phyloP scores from a whole-genome alignment of 2,113 vertebrate species.

The Dunckerocampus dactyliophorus region DNA sequence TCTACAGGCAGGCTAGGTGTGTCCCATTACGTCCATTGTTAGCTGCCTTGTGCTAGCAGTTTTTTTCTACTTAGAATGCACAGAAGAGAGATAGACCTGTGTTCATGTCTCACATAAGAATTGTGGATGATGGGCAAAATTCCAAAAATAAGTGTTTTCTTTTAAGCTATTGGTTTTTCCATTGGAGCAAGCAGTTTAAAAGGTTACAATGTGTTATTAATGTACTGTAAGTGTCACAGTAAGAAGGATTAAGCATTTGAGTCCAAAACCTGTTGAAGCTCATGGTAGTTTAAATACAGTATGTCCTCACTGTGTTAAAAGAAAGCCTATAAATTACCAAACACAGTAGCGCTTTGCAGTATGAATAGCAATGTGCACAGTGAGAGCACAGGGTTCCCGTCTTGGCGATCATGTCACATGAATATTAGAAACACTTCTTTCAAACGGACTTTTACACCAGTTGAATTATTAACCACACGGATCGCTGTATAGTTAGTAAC shows the following conservation, averaged over 20 bases:
- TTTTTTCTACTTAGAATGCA: too few relatives aligned
- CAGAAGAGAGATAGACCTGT: too few relatives aligned
- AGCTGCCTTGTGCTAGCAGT: too few relatives aligned
- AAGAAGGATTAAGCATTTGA: neutral
- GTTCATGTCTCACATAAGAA: too few relatives aligned
- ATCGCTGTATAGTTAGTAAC: slow-evolving; percentile 48
- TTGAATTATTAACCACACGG: slow-evolving; percentile 60
- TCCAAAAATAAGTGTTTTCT: too few relatives aligned
- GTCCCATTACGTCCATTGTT: too few relatives aligned
- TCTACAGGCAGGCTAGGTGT: too few relatives aligned
- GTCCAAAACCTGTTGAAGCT: slow-evolving; percentile 30
- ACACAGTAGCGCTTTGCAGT: slow-evolving; percentile 29
- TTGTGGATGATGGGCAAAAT: too few relatives aligned
- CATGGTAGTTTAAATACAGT: slow-evolving; percentile 20
- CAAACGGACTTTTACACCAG: slow-evolving; percentile 51
- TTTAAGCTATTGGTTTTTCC: neutral
- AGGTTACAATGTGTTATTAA: neutral
- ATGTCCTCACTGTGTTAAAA: slow-evolving; percentile 36
- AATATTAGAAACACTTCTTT: slow-evolving; percentile 64
- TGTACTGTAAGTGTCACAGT: slow-evolving; percentile 1
- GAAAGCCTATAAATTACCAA: slow-evolving; percentile 59
- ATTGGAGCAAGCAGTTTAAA: neutral
- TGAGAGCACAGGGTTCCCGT: slow-evolving; percentile 53
- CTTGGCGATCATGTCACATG: slow-evolving; percentile 66
- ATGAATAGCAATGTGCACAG: slow-evolving; percentile 53